A percentile compares a stretch with the other conserved stretches of the same genome.
These are phyloP conservation scores for Leptobrachium ailaonicum DNA, from an alignment of 2,113 vertebrate species.

Conservation along the genomic window DNA sequence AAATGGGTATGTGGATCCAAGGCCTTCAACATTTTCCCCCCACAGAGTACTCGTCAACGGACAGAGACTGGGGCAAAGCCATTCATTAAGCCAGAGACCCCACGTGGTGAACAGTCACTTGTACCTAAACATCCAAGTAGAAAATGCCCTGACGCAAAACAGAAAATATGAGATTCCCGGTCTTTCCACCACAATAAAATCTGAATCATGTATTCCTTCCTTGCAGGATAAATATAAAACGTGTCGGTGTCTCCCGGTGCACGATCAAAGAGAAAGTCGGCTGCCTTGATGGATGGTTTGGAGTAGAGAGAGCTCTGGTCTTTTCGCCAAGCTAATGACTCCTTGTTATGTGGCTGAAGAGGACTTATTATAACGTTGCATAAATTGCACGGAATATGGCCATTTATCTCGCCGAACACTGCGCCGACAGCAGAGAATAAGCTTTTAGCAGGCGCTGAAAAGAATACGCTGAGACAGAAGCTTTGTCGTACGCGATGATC, in stretches of 20 bases:
- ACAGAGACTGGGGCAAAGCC: no score
- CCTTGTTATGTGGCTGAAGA: conserved; percentile 15
- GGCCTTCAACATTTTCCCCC: no score
- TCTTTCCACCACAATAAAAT: no score
- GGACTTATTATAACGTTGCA: conserved; percentile 32
- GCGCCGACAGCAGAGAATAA: background rate
- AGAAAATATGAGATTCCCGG: no score
- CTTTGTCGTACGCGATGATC: no score
- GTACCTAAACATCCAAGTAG: no score
- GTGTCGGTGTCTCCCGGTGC: conserved; percentile 37
- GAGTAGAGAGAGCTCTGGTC: conserved; percentile 11
- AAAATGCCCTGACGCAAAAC: no score
- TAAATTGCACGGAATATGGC: conserved; percentile 13
- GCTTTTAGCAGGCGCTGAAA: conserved; percentile 4
- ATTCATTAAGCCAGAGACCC: no score
- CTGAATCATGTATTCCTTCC: background rate
- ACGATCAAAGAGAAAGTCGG: background rate
- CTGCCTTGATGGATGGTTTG: conserved; percentile 33
- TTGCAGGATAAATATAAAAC: conserved; percentile 20
- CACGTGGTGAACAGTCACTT: no score
- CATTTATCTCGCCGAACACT: conserved; percentile 1
- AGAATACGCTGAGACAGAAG: background rate
- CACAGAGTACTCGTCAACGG: no score
- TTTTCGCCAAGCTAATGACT: conserved; percentile 21
- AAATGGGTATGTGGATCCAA: no score